Evolutionary conservation across 2,797 vertebrate genomes (phyloP).

Genomic region (Bucorvus abyssinicus): DNA sequence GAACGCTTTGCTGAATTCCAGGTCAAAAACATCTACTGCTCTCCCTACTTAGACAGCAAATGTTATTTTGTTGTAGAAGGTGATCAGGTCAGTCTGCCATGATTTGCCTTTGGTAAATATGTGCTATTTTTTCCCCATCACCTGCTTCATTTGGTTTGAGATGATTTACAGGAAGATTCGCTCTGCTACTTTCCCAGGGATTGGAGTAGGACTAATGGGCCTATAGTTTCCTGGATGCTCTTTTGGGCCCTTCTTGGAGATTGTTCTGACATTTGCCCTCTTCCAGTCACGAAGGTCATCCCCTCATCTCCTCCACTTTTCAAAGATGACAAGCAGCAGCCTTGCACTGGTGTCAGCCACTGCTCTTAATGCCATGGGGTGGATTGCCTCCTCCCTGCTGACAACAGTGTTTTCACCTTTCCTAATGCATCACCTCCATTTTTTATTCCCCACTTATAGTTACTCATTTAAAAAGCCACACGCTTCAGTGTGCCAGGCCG

Average conservation of each 20-base stretch:
- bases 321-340: background rate
- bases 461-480: too few relatives aligned
- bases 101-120: background rate
- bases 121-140: background rate
- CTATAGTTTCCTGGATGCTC: background rate
- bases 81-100: background rate
- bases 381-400: background rate
- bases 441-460: background rate
- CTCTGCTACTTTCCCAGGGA: background rate
- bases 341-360: background rate
- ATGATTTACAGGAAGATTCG: background rate
- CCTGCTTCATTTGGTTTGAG: background rate
- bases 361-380: background rate
- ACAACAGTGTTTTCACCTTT: background rate
- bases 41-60: background rate
- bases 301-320: background rate
- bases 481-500: fast-evolving
- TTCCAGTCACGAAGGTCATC: background rate
- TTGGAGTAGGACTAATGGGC: background rate
- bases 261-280: background rate
- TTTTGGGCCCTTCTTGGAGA: background rate
- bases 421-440: background rate
- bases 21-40: background rate
- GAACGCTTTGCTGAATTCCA: background rate
- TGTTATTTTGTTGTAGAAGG: background rate